Base-by-base conservation (phyloP, 2,888 invertebrate genomes). In the Acanthoscelides obtectus region DNA sequence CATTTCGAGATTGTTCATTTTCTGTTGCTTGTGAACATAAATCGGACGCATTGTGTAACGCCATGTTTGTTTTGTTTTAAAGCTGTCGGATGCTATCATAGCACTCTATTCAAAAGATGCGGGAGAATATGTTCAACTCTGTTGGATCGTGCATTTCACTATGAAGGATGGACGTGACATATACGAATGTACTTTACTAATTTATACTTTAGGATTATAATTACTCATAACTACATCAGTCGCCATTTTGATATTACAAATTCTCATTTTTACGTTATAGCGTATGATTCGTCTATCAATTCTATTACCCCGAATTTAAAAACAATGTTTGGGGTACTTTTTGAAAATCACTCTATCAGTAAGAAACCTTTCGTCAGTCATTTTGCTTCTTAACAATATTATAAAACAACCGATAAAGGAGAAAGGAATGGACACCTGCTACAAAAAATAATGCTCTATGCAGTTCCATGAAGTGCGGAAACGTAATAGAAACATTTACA, bases 1-100 rank as follows among this genome's bases (percentile, higher is more conserved):
- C 84, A 83, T 83, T 79, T 76, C 22, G 66, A 66, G 22, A 66
- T 66, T 22, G 66, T 66, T 66, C 21, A 20, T 66, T 66, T 66
- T 66, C 22, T 66, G 66, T 66, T 12, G 21, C 66, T 20, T 66
- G 20, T 21, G 63, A 63, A 66, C 66, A 66, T 66, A 66, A 20
- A 66, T 66, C 66, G 66, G 20, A 21, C 71, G 70, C 73, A 74
- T 74, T 72, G 74, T 75, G 72, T 72, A 75, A 75, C 75, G 75
- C 69, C 8, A 45, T 69, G 64, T 25, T 69, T 64, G 20, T 17
- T 19, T 20, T 69, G 64, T 64, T 64, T 64, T 45, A 45, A 45
- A 45, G 17, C 12, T 3, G 45, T 45, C 45, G 45, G 45, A 45
- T 45, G 45, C 45, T 45, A 45, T 45, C 45, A 45, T 12, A 45